Percentiles rank a stretch among this genome's conserved stretches.
phyloP scores from a whole-genome alignment of 1,140 invertebrate genomes.

The Papilio polytes region DNA sequence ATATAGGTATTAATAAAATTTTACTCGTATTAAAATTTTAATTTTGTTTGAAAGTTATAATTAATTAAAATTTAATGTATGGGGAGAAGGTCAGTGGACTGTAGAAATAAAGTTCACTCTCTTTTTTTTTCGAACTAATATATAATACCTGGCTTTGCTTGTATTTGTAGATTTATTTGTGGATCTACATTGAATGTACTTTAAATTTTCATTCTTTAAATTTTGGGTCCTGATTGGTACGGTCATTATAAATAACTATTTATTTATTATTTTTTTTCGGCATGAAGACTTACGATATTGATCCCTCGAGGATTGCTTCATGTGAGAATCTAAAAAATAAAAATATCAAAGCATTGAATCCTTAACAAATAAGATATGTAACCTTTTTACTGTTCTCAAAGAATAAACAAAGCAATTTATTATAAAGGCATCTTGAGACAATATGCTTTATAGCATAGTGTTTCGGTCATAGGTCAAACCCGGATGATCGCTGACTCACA shows the following conservation, averaged over 20 bases:
- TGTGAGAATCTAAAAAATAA: neutral
- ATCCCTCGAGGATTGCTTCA: neutral
- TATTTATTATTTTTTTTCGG: neutral
- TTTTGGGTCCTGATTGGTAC: no score
- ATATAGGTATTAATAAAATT: neutral
- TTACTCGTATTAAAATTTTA: neutral
- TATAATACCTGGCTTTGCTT: neutral
- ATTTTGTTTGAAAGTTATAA: slow-evolving; percentile 8
- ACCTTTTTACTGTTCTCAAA: neutral
- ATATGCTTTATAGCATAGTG: neutral
- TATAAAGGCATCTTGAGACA: neutral
- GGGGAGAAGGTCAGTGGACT: neutral
- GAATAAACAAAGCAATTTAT: neutral
- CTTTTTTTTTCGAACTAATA: neutral
- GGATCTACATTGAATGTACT: no score
- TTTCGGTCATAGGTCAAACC: slow-evolving; percentile 16
- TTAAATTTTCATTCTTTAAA: no score
- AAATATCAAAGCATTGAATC: neutral
- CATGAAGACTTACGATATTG: neutral
- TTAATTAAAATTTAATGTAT: neutral
- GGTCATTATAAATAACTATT: no score
- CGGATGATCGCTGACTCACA: neutral
- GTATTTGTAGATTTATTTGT: neutral
- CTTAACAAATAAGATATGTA: neutral
- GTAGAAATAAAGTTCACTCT: neutral